Percentiles rank a stretch among this genome's conserved stretches.
These are phyloP conservation scores for Desmophyllum pertusum DNA, from an alignment of 92 coral and sea anemone species.

Conservation along the genomic window DNA sequence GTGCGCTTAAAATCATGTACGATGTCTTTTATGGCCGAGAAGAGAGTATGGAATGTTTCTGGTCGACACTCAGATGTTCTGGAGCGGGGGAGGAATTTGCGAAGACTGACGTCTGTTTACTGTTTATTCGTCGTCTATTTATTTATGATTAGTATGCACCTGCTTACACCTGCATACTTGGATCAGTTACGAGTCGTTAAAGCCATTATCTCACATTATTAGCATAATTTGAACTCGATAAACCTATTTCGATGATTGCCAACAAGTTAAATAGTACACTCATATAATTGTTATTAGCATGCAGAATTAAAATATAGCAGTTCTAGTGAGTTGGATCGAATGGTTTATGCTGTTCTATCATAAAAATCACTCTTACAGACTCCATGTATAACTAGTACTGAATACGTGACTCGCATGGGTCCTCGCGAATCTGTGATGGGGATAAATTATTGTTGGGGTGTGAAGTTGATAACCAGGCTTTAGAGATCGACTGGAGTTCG, in stretches of 20 bases:
- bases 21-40: background rate
- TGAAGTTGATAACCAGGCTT: too few species aligned
- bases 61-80: background rate
- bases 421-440: too few species aligned
- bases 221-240: background rate
- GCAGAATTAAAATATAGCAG: background rate
- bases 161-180: too few species aligned
- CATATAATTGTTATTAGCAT: background rate
- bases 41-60: background rate
- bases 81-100: background rate
- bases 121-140: too few species aligned
- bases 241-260: background rate
- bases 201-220: background rate
- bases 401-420: too few species aligned
- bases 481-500: too few species aligned
- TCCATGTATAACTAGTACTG: too few species aligned
- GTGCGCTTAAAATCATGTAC: background rate
- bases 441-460: too few species aligned
- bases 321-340: background rate
- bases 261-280: background rate
- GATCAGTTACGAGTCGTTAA: too few species aligned
- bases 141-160: background rate
- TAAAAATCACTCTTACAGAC: too few species aligned
- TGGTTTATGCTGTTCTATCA: background rate
- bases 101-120: background rate